Conservation (phyloP, 1,140 invertebrate genomes). For the Notospermus geniculatus region DNA sequence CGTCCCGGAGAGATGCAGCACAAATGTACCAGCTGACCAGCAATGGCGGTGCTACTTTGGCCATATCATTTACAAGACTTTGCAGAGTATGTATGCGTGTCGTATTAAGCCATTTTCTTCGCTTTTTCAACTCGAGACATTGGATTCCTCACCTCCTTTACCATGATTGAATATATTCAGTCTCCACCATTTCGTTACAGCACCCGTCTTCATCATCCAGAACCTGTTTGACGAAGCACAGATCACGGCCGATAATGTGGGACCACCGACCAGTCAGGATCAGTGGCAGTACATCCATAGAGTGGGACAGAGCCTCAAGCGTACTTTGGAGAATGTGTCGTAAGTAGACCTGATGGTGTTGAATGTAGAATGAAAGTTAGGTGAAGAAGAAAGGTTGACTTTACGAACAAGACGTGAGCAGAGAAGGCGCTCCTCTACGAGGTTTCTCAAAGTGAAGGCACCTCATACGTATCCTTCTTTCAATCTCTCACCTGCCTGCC, state of each 20-base stretch:
- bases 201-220: conserved; percentile 89
- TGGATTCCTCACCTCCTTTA: too few relatives aligned
- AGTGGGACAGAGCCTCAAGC: conserved; percentile 75
- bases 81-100: conserved; percentile 68
- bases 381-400: too few relatives aligned
- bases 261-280: conserved; percentile 76
- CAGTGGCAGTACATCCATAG: conserved; percentile 93
- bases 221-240: conserved; percentile 94
- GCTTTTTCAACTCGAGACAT: background rate
- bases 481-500: background rate
- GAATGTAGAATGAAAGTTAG: too few relatives aligned
- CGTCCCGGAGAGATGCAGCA: conserved; percentile 72
- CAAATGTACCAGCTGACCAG: conserved; percentile 65
- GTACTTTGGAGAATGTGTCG: conserved; percentile 79
- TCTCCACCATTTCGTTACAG: too few relatives aligned
- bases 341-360: conserved; percentile 57
- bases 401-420: background rate
- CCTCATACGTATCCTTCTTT: background rate
- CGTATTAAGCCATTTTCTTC: background rate
- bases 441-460: background rate
- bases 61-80: conserved; percentile 80
- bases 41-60: conserved; percentile 91
- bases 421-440: too few relatives aligned
- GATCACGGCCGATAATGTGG: conserved; percentile 74
- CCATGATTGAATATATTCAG: too few relatives aligned